Base-by-base conservation (phyloP, 2,113 vertebrate genomes). In the Chaetorhynchus papuensis region DNA sequence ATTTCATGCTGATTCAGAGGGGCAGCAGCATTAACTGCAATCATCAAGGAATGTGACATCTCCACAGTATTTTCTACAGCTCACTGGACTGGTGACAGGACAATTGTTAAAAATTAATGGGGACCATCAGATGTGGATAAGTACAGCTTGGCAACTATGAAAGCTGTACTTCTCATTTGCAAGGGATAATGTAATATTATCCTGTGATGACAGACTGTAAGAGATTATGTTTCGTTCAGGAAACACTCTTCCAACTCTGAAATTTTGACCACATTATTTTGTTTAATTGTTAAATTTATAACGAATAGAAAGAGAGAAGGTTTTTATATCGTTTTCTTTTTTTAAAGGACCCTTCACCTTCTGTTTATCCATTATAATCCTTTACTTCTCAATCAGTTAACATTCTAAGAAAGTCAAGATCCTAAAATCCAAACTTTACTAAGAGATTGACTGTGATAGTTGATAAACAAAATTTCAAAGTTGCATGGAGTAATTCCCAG, bases 31-130 rank as follows among this genome's bases (percentile, higher is more conserved):
- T 81, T 95, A 91, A 75, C 53, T 59, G 41, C 83, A 78, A 68
- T 94, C 91, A 92, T 87, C 80, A 93, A 89, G 57, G 49, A 95
- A 95, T 52, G 61, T 91, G 72, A 94, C 83, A 52, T 84, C 65
- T 89, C 89, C 72, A 82, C 69, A 64, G 76, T 66, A 82, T 78
- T 97, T 92, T 92, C 80, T 91, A 71, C 91, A 95, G 93, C 72
- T 96, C 93, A 82, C 65, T 71, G 74, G 28, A 84, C 80, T 75
- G 47, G 31, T 92, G 93, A 92, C 83, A 92, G 77, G 72, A 75
- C 24, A 3, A 89, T 92, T 91, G 91, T 42, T 84, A 97, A 91
- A 96, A 96, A 94, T 94, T 91, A 95, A 94, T 91, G 77, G 76
- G 37, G 50, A 94, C 35, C 60, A 89, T 94, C 68, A 78, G 56